phyloP scores from a whole-genome alignment of 1,140 invertebrate genomes.

The Globodera ellingtonae region DNA sequence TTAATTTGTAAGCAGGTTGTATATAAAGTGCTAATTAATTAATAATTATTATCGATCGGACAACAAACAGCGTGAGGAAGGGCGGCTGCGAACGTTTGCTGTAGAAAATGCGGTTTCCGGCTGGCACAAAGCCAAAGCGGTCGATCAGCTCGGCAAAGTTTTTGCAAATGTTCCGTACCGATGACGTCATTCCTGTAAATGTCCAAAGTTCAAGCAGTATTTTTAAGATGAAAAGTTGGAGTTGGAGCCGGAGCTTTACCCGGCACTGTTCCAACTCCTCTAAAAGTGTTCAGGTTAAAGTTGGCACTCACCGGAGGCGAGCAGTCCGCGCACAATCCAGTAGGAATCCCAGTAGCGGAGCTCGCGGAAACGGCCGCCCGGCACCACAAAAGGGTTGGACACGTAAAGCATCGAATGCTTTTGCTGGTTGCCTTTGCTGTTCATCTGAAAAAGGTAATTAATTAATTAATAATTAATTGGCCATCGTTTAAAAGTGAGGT shows the following conservation, averaged over 20 bases:
- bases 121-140: constrained; percentile 4
- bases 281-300: too few species aligned
- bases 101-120: constrained; percentile 24
- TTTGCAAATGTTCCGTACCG: constrained; percentile 10
- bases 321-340: constrained; percentile 83
- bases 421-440: constrained; percentile 70
- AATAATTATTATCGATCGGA: too few species aligned
- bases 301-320: constrained; percentile 3
- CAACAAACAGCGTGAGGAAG: constrained; percentile 71
- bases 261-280: too few species aligned
- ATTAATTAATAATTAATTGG: too few species aligned
- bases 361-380: constrained; percentile 73
- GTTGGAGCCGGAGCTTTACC: too few species aligned
- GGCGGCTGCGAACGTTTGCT: constrained; percentile 75
- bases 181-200: background rate
- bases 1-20: constrained; percentile 47
- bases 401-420: constrained; percentile 80
- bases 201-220: too few species aligned
- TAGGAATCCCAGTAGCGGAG: too few species aligned
- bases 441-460: background rate
- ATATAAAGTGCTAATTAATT: too few species aligned
- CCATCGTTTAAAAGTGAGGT: background rate
- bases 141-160: constrained; percentile 18
- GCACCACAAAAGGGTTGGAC: constrained; percentile 84
- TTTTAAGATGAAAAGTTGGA: too few species aligned